phyloP scores from a whole-genome alignment of 23 tunicate genomes.

The Corella eumyota region DNA sequence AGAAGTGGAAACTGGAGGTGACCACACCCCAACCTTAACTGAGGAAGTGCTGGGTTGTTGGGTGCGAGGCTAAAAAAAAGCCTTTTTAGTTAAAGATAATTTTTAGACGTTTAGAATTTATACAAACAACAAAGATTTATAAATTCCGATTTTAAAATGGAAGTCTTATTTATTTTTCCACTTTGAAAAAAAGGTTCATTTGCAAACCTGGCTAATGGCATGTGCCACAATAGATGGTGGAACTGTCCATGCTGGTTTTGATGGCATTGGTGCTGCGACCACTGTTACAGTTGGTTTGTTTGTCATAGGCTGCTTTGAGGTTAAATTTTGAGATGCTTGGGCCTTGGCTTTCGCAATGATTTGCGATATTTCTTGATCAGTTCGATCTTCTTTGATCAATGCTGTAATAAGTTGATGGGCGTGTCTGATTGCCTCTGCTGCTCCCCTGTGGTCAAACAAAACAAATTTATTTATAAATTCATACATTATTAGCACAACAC shows the following conservation, averaged over 20 bases:
- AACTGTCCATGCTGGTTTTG: slow-evolving; percentile 63
- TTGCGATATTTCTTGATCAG: slow-evolving; percentile 48
- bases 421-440: slow-evolving; percentile 39
- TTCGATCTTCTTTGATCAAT: slow-evolving; percentile 59
- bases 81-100: too few relatives aligned
- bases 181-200: too few relatives aligned
- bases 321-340: slow-evolving; percentile 42
- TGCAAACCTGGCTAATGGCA: slow-evolving; percentile 35
- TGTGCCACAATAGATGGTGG: slow-evolving; percentile 50
- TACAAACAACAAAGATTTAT: too few relatives aligned
- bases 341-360: slow-evolving; percentile 47
- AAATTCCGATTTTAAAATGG: too few relatives aligned
- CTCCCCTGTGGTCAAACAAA: slow-evolving; percentile 45
- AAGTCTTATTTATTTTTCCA: too few relatives aligned
- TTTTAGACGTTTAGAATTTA: too few relatives aligned
- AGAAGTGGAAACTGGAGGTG: slow-evolving; percentile 9
- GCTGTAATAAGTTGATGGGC: slow-evolving; percentile 66
- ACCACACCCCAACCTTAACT: slow-evolving; percentile 30
- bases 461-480: too few relatives aligned
- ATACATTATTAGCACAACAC: too few relatives aligned
- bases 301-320: slow-evolving; percentile 6
- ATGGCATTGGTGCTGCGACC: slow-evolving; percentile 57
- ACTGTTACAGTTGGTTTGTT: slow-evolving; percentile 42
- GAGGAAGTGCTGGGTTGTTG: slow-evolving; percentile 11
- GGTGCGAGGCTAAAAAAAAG: too few relatives aligned